These are phyloP conservation scores for Atta texana DNA, from an alignment of 1,140 invertebrate species.

Conservation along the genomic window DNA sequence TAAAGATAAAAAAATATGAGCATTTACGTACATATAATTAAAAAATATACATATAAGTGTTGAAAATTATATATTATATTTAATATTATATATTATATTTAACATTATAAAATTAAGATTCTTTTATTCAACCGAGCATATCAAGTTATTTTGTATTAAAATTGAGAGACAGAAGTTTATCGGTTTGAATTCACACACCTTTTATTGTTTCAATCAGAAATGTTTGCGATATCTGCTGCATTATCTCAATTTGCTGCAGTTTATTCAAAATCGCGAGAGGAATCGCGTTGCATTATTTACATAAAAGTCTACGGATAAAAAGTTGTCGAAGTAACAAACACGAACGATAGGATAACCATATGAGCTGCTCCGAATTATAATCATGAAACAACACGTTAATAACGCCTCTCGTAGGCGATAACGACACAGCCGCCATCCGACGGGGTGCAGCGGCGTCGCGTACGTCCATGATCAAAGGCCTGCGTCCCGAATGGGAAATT, in stretches of 20 bases:
- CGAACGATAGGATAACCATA: neutral
- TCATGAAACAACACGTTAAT: constrained; percentile 64
- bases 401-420: constrained; percentile 67
- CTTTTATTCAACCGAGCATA: neutral
- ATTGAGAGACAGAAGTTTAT: neutral
- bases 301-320: neutral
- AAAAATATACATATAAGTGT: no score
- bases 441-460: constrained; percentile 51
- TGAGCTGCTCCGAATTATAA: constrained; percentile 50
- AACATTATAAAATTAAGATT: neutral
- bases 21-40: neutral
- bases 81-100: neutral
- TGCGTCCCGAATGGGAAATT: constrained; percentile 83
- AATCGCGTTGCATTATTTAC: neutral
- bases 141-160: neutral
- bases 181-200: neutral
- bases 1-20: constrained; percentile 2
- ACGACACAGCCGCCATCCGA: constrained; percentile 42
- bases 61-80: neutral
- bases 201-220: neutral
- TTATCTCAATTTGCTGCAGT: neutral
- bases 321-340: neutral
- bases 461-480: constrained; percentile 81
- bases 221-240: neutral
- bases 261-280: neutral